A percentile compares a stretch with the other conserved stretches of the same genome.
phyloP scores from a whole-genome alignment of 1,140 invertebrate genomes.

The Pseudomyrmex cubaensis region DNA sequence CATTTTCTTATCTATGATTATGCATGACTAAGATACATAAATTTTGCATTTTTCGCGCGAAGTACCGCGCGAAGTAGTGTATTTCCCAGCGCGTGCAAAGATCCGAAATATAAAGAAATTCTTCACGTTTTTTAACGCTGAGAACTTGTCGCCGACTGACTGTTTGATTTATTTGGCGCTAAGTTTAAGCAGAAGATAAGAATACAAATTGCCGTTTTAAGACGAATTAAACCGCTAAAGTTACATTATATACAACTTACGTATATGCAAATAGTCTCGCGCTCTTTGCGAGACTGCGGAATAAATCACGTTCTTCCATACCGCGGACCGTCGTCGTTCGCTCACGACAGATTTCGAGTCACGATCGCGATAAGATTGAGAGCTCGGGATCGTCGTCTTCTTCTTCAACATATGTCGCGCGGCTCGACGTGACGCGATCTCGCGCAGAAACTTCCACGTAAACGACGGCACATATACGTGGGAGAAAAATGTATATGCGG shows the following conservation, averaged over 20 bases:
- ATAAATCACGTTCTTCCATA: constrained; percentile 27
- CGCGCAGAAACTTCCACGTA: constrained; percentile 19
- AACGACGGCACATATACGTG: neutral
- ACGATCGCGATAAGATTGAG: constrained; percentile 55
- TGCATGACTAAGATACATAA: constrained; percentile 4
- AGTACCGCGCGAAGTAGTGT: neutral
- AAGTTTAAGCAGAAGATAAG: neutral
- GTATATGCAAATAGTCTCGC: neutral
- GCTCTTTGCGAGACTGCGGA: constrained; percentile 1
- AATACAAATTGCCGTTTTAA: constrained; percentile 5
- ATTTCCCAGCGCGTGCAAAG: neutral
- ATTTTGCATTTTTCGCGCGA: constrained; percentile 10
- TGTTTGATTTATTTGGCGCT: neutral
- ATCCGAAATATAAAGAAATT: neutral
- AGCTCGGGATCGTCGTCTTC: constrained; percentile 3
- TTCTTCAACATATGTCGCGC: constrained; percentile 48
- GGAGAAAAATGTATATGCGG: constrained; percentile 29
- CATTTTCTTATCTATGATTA: constrained; percentile 37
- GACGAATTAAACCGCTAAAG: neutral
- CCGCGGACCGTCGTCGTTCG: constrained; percentile 25
- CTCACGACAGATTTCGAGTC: constrained; percentile 42
- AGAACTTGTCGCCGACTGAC: neutral
- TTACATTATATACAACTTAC: too few relatives aligned
- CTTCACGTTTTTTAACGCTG: neutral
- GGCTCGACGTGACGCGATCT: constrained; percentile 15